Evolutionary conservation across 64 coral and sea anemone species (phyloP).

Genomic region (Montipora capricornis): DNA sequence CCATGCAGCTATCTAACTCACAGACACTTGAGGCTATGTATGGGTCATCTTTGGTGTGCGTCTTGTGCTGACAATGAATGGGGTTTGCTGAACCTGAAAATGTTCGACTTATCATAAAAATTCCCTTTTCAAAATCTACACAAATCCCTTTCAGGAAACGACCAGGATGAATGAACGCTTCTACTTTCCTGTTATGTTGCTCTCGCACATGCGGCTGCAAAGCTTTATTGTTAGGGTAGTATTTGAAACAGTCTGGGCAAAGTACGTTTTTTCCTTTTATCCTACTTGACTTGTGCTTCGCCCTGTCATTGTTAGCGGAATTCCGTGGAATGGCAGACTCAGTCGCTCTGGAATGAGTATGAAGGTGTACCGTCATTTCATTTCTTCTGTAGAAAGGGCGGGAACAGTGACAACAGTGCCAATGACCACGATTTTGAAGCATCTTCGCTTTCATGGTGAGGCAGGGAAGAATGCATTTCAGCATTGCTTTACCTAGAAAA

Average conservation of each 20-base stretch:
- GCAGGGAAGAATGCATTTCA: too few species aligned
- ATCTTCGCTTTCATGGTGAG: too few species aligned
- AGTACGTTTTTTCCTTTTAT: too few species aligned
- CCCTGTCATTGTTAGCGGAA: too few species aligned
- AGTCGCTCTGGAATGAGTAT: too few species aligned
- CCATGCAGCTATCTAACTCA: constrained; percentile 6
- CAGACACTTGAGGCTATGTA: background rate
- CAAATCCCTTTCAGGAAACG: constrained; percentile 13
- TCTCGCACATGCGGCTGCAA: constrained; percentile 30
- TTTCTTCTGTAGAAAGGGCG: too few species aligned
- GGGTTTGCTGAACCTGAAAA: constrained; percentile 11
- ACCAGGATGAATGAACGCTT: background rate
- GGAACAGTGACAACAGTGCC: too few species aligned
- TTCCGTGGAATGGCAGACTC: too few species aligned
- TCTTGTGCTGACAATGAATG: constrained; percentile 20
- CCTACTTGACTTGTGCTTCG: too few species aligned
- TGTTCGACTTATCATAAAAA: constrained; percentile 34
- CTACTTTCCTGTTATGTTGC: constrained; percentile 14
- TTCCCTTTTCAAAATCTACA: constrained; percentile 31
- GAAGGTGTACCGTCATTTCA: too few species aligned
- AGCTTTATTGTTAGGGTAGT: background rate
- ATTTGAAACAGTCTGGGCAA: background rate
- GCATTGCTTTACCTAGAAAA: too few species aligned
- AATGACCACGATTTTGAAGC: too few species aligned
- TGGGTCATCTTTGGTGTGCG: background rate